Evolutionary conservation across 1,140 invertebrate species (phyloP).

Genomic region (Diorhabda carinulata): DNA sequence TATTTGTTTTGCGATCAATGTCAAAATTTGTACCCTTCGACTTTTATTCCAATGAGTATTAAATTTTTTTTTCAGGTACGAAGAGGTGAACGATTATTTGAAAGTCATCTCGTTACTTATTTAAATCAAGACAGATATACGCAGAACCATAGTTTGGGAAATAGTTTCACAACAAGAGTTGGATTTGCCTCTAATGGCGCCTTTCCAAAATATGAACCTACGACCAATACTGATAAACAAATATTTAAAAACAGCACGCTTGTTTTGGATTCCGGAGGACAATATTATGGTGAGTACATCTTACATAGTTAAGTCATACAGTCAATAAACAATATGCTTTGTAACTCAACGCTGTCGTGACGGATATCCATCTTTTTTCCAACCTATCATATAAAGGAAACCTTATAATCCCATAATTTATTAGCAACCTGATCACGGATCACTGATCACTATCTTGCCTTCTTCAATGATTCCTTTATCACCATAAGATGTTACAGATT

Average conservation of each 20-base stretch:
- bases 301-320: neutral
- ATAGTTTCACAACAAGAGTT: conserved; percentile 84
- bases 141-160: conserved; percentile 64
- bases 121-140: conserved; percentile 65
- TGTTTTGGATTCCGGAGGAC: conserved; percentile 69
- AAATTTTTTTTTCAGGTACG: conserved; percentile 31
- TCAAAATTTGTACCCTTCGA: too few species aligned
- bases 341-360: too few species aligned
- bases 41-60: too few species aligned
- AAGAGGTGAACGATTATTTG: conserved; percentile 54
- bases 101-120: conserved; percentile 63
- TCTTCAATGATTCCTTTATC: too few species aligned
- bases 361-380: too few species aligned
- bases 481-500: too few species aligned
- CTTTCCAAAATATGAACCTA: conserved; percentile 85
- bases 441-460: too few species aligned
- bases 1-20: too few species aligned
- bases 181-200: conserved; percentile 86
- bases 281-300: conserved; percentile 58
- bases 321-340: too few species aligned
- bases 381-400: too few species aligned
- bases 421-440: too few species aligned
- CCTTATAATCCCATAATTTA: too few species aligned
- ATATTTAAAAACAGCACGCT: conserved; percentile 67
- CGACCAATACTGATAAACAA: conserved; percentile 64